A percentile compares a stretch with the other conserved stretches of the same genome.
Evolutionary conservation across 2,113 vertebrate species (phyloP).

Genomic region (Spilogale gracilis): DNA sequence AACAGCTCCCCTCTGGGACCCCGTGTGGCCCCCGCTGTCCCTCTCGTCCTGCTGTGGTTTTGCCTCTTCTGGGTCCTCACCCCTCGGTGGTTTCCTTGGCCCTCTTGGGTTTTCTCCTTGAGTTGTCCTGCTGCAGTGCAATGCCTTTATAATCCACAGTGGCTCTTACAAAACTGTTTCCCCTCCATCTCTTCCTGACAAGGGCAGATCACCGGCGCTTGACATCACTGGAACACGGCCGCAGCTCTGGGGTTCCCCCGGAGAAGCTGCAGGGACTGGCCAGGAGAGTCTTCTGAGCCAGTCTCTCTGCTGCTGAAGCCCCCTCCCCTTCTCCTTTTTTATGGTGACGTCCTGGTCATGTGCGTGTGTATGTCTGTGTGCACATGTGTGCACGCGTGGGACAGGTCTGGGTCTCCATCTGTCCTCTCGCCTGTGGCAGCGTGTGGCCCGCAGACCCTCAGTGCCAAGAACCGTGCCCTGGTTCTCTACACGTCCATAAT

Average conservation of each 20-base stretch:
- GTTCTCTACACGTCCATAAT: background rate
- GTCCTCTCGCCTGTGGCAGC: background rate
- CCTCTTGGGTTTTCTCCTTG: constrained; percentile 58
- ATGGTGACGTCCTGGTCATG: background rate
- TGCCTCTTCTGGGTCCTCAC: constrained; percentile 68
- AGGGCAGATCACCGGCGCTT: constrained; percentile 76
- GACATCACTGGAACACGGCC: constrained; percentile 69
- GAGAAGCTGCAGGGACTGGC: constrained; percentile 13
- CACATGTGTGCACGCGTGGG: accelerated
- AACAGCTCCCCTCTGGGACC: constrained; percentile 80
- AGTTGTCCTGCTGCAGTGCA: constrained; percentile 68
- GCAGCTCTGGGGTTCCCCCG: background rate
- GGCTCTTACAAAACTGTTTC: constrained; percentile 77
- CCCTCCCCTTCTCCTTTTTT: background rate
- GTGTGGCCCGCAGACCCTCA: background rate
- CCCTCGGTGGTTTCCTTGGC: constrained; percentile 78
- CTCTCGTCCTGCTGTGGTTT: constrained; percentile 83
- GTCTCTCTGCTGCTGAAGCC: constrained; percentile 45
- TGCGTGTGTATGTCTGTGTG: background rate
- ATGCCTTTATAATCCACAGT: constrained; percentile 83
- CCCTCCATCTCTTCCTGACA: background rate
- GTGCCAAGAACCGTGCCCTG: background rate
- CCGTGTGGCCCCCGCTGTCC: constrained; percentile 78
- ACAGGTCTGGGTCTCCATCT: background rate
- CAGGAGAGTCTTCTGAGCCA: background rate